phyloP scores from a whole-genome alignment of 2,113 vertebrate genomes.

The Nothoprocta pentlandii region DNA sequence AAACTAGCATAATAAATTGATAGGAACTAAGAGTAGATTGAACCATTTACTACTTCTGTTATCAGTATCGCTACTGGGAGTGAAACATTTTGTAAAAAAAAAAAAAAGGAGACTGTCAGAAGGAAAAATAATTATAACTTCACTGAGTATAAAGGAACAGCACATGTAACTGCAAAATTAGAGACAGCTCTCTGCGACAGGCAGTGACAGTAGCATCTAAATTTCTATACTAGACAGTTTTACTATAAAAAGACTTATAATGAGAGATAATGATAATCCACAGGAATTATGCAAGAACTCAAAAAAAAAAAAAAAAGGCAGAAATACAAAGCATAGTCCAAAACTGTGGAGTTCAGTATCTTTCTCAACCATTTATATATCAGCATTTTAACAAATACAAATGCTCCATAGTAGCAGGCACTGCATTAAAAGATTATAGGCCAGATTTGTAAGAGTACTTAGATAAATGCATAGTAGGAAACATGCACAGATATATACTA shows the following conservation, averaged over 20 bases:
- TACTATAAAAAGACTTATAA: neutral
- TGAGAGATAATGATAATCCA: slow-evolving; percentile 23
- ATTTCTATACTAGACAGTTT: slow-evolving; percentile 6
- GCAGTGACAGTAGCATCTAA: slow-evolving; percentile 14
- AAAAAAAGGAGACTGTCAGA: neutral
- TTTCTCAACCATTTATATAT: neutral
- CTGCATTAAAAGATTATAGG: neutral
- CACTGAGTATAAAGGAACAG: neutral
- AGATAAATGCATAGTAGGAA: neutral
- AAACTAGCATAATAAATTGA: neutral
- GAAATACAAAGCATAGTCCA: neutral
- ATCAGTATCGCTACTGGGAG: neutral
- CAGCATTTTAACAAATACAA: neutral
- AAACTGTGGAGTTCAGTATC: neutral
- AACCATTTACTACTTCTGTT: neutral
- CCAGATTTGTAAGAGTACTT: neutral
- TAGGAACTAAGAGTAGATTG: neutral
- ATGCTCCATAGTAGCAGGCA: neutral
- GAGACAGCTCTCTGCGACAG: neutral
- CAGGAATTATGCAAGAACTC: neutral
- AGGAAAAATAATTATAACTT: slow-evolving; percentile 14
- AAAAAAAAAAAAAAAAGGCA: neutral
- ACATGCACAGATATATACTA: neutral
- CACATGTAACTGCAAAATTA: slow-evolving; percentile 38
- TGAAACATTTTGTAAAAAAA: slow-evolving; percentile 7